Evolutionary conservation across 2,888 invertebrate genomes (phyloP), one percentile per base, ranked within the genome.

Genomic region (Euzetes globulus): DNA sequence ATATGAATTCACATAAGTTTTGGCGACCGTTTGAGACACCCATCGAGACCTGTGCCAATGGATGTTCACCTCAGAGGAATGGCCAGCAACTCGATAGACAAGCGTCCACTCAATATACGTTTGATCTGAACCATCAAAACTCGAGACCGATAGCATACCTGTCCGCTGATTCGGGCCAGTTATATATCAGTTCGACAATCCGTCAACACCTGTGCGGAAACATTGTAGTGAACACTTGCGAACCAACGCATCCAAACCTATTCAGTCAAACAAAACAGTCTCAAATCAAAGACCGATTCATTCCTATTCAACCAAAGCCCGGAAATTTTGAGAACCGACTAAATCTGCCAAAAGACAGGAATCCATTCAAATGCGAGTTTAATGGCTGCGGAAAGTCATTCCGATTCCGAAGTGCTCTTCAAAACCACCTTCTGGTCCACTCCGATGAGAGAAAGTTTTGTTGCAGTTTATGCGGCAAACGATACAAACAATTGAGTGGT

Each of bases 401-500:
- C 27, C 58, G 58, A 27, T 58, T 58, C 15, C 9, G 27, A 13
- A 25, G 25, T 3, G 58, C 58, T 5, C 25, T 58, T 13, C 19
- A 58, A 11, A 58, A 58, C 13, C 58, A 58, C 15, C 22, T n/a
- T 25, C 19, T 58, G 19, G 58, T 58, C 1, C 58, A 58, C 19
- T 58, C 58, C 19, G 58, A 58, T 1, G 58, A 58, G 13, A 22
- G 58, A 13, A 22, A 13, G 11, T 58, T 25, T 17, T 27, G 27
- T 13, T 58, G 58, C 25, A 3, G 25, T 58, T 13, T 58, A 5
- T 58, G 58, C 25, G 58, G 58, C 27, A 58, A 58, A 58, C 58
- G 58, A 58, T 58, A 58, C 58, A 58, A 58, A 58, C 58, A 58
- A 27, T 27, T 58, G 58, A 58, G 58, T 58, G 58, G 58, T 5